Conservation (phyloP, 2,888 invertebrate genomes). For the Erebia palarica region DNA sequence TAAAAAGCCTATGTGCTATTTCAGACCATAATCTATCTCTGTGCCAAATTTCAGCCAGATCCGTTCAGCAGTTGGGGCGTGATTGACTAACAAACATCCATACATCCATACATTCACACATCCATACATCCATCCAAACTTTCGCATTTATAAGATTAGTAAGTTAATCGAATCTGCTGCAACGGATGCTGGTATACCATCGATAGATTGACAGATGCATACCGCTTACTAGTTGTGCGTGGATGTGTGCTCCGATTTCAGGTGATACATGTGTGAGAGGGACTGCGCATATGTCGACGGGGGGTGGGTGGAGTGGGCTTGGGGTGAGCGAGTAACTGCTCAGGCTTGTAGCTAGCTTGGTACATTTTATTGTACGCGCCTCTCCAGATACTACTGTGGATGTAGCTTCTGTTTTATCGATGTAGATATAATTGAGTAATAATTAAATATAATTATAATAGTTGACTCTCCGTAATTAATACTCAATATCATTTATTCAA, state of each 20-base stretch:
- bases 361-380: constrained; percentile 81
- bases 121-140: no score
- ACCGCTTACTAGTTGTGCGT: constrained; percentile 53
- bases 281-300: constrained; percentile 71
- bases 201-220: constrained; percentile 64
- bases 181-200: constrained; percentile 54
- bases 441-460: constrained; percentile 31
- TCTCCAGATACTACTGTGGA: constrained; percentile 75
- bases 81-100: no score
- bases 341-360: constrained; percentile 79
- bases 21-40: no score
- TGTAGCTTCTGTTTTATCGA: constrained; percentile 64
- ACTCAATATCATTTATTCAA: no score
- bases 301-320: constrained; percentile 47
- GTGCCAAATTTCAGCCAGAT: no score
- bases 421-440: constrained; percentile 70
- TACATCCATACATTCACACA: no score
- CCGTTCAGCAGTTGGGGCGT: no score
- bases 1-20: no score
- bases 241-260: constrained; percentile 54
- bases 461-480: no score
- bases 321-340: constrained; percentile 73
- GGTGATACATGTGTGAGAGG: constrained; percentile 52
- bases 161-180: constrained; percentile 49
- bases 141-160: no score